Base-by-base conservation (phyloP, 2,113 vertebrate genomes). In the Picathartes gymnocephalus region DNA sequence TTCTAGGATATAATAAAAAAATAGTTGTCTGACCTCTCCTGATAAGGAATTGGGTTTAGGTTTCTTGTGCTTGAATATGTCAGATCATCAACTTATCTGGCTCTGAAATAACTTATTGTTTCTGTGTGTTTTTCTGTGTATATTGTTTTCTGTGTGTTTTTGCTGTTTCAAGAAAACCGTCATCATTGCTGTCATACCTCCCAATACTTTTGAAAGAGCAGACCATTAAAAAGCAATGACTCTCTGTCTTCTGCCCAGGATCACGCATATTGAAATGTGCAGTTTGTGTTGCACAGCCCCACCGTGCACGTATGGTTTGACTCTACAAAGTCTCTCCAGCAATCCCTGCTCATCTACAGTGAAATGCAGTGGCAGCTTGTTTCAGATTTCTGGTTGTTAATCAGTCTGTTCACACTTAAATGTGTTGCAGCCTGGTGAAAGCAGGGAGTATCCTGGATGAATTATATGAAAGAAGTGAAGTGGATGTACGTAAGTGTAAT, bases 241-340 rank as follows among this genome's bases (percentile, higher is more conserved):
- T 72, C 28, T 33, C 7, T 1, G 40, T 40, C 40, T 60, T 84
- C 53, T 94, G 39, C 48, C 11, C 21, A 35, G 66, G 33, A 72
- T 77, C 31, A 30, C 21, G 14, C 14, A 5, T 20, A 40, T 8
- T 44, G 68, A 58, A 72, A 48, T 0, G 3, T 83, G 71, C 11
- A 11, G 31, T 56, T 69, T 56, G 27, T 68, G 22, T 88, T 83
- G 45, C 33, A 42, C 31, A 48, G 27, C 19, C 7, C 18, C 33
- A 31, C 44, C 23, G 3, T n/a, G 35, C 7, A 8, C 0, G 0
- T n/a, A 12, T 45, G 17, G 17, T 80, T 86, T 82, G 37, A 60
- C 20, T 79, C 39, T 28, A 10, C 44, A 16, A 40, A 66, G 42
- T n/a, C 35, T 82, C 28, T 64, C 30, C 57, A 42, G 39, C 79